phyloP scores from a whole-genome alignment of 2,113 vertebrate species.

The Siniperca knerii region DNA sequence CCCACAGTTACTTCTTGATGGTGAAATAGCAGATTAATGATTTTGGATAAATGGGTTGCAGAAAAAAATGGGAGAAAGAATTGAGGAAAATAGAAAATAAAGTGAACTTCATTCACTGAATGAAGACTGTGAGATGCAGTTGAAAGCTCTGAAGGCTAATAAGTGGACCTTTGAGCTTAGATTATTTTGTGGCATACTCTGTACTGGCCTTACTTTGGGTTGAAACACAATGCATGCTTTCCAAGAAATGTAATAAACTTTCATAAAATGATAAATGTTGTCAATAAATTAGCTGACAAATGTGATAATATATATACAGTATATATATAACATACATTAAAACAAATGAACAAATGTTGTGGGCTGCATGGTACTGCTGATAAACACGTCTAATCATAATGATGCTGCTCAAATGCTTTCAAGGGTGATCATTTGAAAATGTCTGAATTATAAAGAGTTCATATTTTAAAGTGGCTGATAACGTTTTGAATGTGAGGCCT shows the following conservation, averaged over 20 bases:
- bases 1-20: neutral
- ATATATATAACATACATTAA: neutral
- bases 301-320: neutral
- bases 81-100: neutral
- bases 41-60: neutral
- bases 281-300: neutral
- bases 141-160: too few species aligned
- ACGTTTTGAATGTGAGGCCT: too few species aligned
- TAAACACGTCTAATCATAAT: neutral
- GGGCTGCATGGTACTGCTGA: neutral
- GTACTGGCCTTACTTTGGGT: neutral
- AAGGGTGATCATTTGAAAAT: neutral
- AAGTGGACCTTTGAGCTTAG: too few species aligned
- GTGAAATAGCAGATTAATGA: too few species aligned
- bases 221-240: neutral
- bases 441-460: neutral
- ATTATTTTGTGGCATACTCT: neutral
- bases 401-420: neutral
- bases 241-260: neutral
- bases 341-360: neutral
- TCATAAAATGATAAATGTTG: neutral
- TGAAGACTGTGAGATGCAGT: too few species aligned
- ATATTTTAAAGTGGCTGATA: too few species aligned
- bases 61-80: neutral
- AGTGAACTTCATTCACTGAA: neutral